Evolutionary conservation across 2,113 vertebrate genomes (phyloP).

Genomic region (Apodemus speciosus): DNA sequence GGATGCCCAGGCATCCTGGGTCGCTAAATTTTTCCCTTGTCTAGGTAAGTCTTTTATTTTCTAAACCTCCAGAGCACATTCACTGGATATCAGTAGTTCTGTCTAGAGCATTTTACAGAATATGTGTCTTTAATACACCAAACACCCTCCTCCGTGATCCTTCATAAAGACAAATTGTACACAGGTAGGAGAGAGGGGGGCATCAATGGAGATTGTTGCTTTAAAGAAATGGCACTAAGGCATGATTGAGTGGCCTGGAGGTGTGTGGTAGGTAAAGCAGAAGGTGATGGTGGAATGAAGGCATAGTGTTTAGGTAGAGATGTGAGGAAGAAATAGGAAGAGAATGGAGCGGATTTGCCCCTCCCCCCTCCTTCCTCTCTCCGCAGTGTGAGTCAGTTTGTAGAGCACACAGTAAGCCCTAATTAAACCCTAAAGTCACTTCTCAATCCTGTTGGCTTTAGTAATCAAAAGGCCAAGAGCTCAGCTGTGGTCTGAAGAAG

Average conservation of each 20-base stretch:
- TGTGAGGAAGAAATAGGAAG: neutral
- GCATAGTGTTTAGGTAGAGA: neutral
- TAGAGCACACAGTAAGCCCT: neutral
- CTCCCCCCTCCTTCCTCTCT: neutral
- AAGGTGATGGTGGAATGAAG: neutral
- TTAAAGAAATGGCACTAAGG: neutral
- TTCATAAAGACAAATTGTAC: constrained; percentile 37
- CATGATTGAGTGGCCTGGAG: neutral
- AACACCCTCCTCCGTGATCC: neutral
- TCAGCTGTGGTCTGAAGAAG: neutral
- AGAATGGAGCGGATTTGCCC: neutral
- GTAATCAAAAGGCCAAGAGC: constrained; percentile 40
- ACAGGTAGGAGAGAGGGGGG: neutral
- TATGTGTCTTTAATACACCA: neutral
- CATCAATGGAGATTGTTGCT: neutral
- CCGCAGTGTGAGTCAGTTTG: neutral
- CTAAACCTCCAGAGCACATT: constrained; percentile 50
- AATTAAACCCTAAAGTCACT: constrained; percentile 45
- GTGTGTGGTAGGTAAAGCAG: neutral
- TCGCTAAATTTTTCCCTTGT: constrained; percentile 64
- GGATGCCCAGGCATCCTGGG: constrained; percentile 57
- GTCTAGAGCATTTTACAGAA: constrained; percentile 52
- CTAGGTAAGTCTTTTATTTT: constrained; percentile 65
- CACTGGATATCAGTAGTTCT: constrained; percentile 30
- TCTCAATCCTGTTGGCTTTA: neutral